Evolutionary conservation across 1,140 invertebrate species (phyloP).

Genomic region (Aphaenogaster ashmeadi): DNA sequence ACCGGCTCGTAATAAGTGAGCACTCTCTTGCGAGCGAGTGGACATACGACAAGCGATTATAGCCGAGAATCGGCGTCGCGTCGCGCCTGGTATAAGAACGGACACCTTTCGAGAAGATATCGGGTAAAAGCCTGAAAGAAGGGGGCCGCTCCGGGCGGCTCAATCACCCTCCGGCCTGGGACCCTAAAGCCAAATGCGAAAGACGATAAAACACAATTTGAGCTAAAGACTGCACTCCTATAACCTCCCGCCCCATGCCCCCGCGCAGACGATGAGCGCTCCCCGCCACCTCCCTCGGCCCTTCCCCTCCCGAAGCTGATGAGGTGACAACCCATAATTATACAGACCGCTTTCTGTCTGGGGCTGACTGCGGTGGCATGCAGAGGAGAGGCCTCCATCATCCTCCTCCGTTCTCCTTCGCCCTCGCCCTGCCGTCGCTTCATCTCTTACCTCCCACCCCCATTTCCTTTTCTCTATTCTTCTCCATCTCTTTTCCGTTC

Average conservation of each 20-base stretch:
- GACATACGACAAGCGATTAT: slow-evolving; percentile 17
- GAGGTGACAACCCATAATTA: slow-evolving; percentile 88
- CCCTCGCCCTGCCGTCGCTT: slow-evolving; percentile 71
- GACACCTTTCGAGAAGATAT: slow-evolving; percentile 76
- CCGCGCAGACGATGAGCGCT: slow-evolving; percentile 57
- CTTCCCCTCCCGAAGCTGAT: slow-evolving; percentile 82
- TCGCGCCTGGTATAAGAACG: background rate
- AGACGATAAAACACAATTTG: slow-evolving; percentile 86
- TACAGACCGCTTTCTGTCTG: slow-evolving; percentile 87
- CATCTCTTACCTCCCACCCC: slow-evolving; percentile 55
- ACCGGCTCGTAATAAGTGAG: background rate
- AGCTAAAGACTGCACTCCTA: slow-evolving; percentile 84
- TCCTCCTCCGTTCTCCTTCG: slow-evolving; percentile 80
- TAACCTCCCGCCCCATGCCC: slow-evolving; percentile 75
- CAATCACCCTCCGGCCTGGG: slow-evolving; percentile 27
- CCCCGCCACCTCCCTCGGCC: slow-evolving; percentile 62
- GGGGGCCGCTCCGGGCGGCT: slow-evolving; percentile 14
- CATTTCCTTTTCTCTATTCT: slow-evolving; percentile 65
- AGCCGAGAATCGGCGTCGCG: background rate
- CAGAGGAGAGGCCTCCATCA: slow-evolving; percentile 86
- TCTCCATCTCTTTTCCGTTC: slow-evolving; percentile 64
- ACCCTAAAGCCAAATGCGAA: slow-evolving; percentile 68
- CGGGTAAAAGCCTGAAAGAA: background rate
- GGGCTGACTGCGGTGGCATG: slow-evolving; percentile 86
- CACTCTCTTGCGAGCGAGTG: background rate